These are phyloP conservation scores for Nothocercus julius DNA, from an alignment of 2,113 vertebrate genomes.

Conservation along the genomic window DNA sequence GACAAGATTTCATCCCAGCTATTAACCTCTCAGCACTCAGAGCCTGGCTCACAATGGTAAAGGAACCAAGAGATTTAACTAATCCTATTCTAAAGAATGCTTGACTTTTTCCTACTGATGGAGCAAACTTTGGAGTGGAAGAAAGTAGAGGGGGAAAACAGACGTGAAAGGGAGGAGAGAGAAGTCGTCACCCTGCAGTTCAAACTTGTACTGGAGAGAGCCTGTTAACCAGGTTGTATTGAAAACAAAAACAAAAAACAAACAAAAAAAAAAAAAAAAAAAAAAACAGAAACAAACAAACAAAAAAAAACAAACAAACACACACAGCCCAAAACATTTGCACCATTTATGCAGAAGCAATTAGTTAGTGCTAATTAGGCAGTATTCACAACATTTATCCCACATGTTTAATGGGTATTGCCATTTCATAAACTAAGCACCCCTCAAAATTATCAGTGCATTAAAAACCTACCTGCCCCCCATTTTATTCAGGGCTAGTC, in stretches of 20 bases:
- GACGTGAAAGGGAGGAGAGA: slow-evolving; percentile 20
- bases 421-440: slow-evolving; percentile 27
- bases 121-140: slow-evolving; percentile 66
- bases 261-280: not conserved
- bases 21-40: slow-evolving; percentile 83
- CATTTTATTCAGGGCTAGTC: slow-evolving; percentile 50
- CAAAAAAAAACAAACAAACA: not conserved
- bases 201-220: slow-evolving; percentile 40
- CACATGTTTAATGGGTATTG: not conserved
- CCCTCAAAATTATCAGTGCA: slow-evolving; percentile 50
- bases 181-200: slow-evolving; percentile 34
- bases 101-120: slow-evolving; percentile 79
- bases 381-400: slow-evolving; percentile 34
- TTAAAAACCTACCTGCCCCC: not conserved
- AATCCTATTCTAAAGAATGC: slow-evolving; percentile 83
- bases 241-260: not conserved
- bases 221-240: slow-evolving; percentile 29
- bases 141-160: slow-evolving; percentile 14
- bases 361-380: slow-evolving; percentile 66
- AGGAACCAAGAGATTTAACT: slow-evolving; percentile 77
- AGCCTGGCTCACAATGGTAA: slow-evolving; percentile 73
- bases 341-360: slow-evolving; percentile 63
- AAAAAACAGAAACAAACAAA: not conserved
- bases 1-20: slow-evolving; percentile 82
- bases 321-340: not conserved